Percentiles rank a stretch among this genome's conserved stretches.
Evolutionary conservation across 2,888 invertebrate genomes (phyloP).

Genomic region (Synanthedon myopaeformis): DNA sequence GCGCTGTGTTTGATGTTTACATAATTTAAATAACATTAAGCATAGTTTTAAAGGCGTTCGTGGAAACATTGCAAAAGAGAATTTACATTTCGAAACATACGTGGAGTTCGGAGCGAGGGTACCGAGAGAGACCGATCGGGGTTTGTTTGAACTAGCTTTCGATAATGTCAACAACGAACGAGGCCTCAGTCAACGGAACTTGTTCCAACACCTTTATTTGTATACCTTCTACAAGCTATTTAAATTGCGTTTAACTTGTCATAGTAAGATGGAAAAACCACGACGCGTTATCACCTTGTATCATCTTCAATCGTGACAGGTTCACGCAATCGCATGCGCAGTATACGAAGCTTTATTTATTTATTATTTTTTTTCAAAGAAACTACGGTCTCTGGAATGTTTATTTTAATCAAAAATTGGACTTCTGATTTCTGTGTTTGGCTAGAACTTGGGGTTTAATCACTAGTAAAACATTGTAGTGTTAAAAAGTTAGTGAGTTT

Average conservation of each 20-base stretch:
- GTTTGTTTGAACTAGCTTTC: slow-evolving; percentile 57
- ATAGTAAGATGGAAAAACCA: not conserved
- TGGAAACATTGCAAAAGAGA: slow-evolving; percentile 26
- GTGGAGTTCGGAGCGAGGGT: slow-evolving; percentile 16
- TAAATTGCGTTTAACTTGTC: slow-evolving; percentile 5
- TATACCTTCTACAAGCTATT: slow-evolving; percentile 33
- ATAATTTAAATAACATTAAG: slow-evolving; percentile 8
- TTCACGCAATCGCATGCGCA: not conserved
- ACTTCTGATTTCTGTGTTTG: too few relatives aligned
- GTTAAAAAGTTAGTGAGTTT: too few relatives aligned
- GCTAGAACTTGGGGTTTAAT: too few relatives aligned
- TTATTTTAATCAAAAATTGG: too few relatives aligned
- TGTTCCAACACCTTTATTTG: slow-evolving; percentile 45
- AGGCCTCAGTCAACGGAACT: slow-evolving; percentile 49
- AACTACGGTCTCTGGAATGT: too few relatives aligned
- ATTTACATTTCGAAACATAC: slow-evolving; percentile 46
- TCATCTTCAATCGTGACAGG: too few relatives aligned
- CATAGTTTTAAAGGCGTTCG: slow-evolving; percentile 4
- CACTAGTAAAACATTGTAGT: too few relatives aligned
- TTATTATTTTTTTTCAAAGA: too few relatives aligned
- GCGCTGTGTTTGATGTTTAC: slow-evolving; percentile 4
- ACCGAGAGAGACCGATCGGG: slow-evolving; percentile 21
- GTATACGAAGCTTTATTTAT: not conserved
- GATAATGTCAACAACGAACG: slow-evolving; percentile 53
- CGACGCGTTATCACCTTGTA: not conserved